Evolutionary conservation across 2,113 vertebrate genomes (phyloP).

Genomic region (Elanoides forficatus): DNA sequence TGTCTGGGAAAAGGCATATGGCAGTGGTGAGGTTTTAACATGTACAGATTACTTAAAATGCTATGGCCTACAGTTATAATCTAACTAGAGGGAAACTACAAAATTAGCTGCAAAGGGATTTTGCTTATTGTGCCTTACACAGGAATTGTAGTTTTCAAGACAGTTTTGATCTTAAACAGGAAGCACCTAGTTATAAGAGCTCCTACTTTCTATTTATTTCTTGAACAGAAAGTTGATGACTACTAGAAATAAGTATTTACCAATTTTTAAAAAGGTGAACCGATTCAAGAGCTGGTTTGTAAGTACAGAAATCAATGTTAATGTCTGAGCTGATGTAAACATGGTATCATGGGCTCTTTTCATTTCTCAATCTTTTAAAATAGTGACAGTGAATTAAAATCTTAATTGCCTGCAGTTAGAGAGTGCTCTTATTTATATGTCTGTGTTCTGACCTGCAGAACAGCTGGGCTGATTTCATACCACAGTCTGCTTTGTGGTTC

Average conservation of each 20-base stretch:
- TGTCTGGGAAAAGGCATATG: background rate
- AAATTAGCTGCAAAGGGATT: background rate
- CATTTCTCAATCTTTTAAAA: background rate
- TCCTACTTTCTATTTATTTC: background rate
- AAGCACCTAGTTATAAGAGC: background rate
- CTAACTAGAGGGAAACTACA: background rate
- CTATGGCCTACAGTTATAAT: background rate
- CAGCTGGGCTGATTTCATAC: background rate
- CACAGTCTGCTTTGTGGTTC: fast-evolving
- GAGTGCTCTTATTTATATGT: fast-evolving
- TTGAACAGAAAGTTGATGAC: background rate
- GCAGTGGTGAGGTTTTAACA: background rate
- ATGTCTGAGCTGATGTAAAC: background rate
- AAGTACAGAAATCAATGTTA: background rate
- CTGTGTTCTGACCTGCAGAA: background rate
- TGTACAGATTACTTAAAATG: background rate
- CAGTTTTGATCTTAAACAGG: background rate
- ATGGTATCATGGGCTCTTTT: background rate
- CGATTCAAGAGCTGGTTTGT: background rate
- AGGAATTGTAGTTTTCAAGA: background rate
- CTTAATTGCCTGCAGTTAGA: background rate
- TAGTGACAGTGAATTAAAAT: background rate
- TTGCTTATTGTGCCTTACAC: background rate
- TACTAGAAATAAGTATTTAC: background rate
- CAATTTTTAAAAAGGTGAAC: background rate